A percentile compares a stretch with the other conserved stretches of the same genome.
phyloP scores from a whole-genome alignment of 2,113 vertebrate species.

The Ramphastos sulfuratus region DNA sequence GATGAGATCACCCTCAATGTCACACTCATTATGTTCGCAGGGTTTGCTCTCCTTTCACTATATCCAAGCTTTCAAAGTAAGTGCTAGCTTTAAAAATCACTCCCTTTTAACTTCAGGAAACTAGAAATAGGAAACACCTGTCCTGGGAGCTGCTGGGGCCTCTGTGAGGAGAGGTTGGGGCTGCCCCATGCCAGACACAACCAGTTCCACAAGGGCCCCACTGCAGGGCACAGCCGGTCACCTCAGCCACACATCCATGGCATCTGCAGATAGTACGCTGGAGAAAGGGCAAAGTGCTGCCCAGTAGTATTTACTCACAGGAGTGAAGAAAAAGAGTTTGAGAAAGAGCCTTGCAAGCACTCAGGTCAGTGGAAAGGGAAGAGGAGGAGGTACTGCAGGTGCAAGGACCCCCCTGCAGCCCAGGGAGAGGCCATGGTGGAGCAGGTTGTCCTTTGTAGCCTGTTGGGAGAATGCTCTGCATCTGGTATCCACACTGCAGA shows the following conservation, averaged over 20 bases:
- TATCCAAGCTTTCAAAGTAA: background rate
- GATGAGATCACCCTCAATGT: fast-evolving
- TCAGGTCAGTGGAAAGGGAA: background rate
- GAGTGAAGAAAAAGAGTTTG: background rate
- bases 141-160: fast-evolving
- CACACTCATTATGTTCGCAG: background rate
- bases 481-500: background rate
- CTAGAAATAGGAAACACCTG: background rate
- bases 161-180: background rate
- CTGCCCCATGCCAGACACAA: fast-evolving
- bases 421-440: fast-evolving
- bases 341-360: background rate
- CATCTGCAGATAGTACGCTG: fast-evolving
- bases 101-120: background rate
- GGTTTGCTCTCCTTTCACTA: background rate
- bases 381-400: fast-evolving
- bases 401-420: background rate
- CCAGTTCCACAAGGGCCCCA: fast-evolving
- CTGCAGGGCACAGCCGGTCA: background rate
- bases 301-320: background rate
- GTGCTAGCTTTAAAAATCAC: background rate
- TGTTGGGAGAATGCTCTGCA: fast-evolving
- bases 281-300: fast-evolving
- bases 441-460: background rate
- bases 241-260: fast-evolving